Conservation (phyloP, 2,797 vertebrate species). For the Loris lydekkerianus region DNA sequence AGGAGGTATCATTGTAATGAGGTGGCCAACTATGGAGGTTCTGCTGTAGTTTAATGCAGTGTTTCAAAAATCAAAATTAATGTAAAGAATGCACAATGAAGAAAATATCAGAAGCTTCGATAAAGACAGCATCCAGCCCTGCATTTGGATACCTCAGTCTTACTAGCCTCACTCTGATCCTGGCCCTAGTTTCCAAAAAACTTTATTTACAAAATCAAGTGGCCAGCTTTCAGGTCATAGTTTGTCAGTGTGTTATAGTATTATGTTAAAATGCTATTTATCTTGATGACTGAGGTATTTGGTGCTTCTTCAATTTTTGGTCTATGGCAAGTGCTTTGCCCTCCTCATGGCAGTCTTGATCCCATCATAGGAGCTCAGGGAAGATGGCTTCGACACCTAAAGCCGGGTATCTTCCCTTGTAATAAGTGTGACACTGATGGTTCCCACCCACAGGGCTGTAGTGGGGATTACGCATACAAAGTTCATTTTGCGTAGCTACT, state of each 20-base stretch:
- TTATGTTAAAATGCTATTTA: not conserved
- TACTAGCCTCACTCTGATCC: not conserved
- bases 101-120: not conserved
- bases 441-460: not conserved
- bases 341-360: not conserved
- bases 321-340: not conserved
- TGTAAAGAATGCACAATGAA: not conserved
- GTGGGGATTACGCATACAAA: not conserved
- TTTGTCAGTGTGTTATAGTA: not conserved
- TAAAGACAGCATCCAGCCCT: not conserved
- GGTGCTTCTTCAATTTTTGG: not conserved
- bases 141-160: not conserved
- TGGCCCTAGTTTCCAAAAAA: not conserved
- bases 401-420: not conserved
- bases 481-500: not conserved
- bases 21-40: too few species aligned
- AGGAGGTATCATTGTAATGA: too few species aligned
- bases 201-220: constrained; percentile 43
- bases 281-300: not conserved
- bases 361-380: not conserved
- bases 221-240: too few species aligned
- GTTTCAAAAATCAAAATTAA: not conserved
- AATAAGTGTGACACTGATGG: not conserved
- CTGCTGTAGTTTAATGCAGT: too few species aligned
- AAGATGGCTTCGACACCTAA: not conserved